Base-by-base conservation (phyloP, 2,113 vertebrate species). In the Microcebus murinus region DNA sequence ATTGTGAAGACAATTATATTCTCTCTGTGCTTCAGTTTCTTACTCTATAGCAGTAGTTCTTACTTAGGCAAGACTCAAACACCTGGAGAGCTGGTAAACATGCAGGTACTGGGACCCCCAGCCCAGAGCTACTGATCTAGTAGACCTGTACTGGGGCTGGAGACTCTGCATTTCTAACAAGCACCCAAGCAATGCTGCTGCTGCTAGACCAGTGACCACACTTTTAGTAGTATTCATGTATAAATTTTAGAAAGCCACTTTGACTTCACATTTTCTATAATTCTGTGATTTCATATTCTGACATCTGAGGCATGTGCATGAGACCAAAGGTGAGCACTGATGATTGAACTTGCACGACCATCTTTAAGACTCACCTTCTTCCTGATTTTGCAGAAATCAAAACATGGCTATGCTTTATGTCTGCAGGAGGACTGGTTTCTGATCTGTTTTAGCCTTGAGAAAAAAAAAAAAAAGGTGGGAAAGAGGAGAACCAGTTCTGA, bases 11-110 rank as follows among this genome's bases (percentile, higher is more conserved):
- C 50, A 76, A 48, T 87, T 89, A 42, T 36, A 68, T 36, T 13
- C 61, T 95, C 59, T 29, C 20, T 67, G 27, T 31, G 29, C 59
- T 95, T 95, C 8, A 6, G 39, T 91, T 97, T 94, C 71, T 90
- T 96, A n/a, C 25, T 61, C 68, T 93, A 6, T 39, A 68, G 59
- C 52, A n/a, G 14, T 81, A 79, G 27, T 74, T 88, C 59, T 89
- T 17, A 50, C 39, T 63, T 73, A 65, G 45, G 20, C 50, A 65
- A 87, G 80, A n/a, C n/a, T 63, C 84, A 87, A 27, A 48, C 52
- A 74, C n/a, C 31, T 52, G 36, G 57, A 92, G 59, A 93, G 52
- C 42, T 86, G 61, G 27, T 50, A 74, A 79, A 34, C 50, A 9
- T 48, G 14, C 17, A 71, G 42, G 63, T 73, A 63, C 42, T 18